Percentiles rank a stretch among this genome's conserved stretches.
Conservation (phyloP, 2,113 vertebrate genomes). For the Halichoeres trimaculatus region DNA sequence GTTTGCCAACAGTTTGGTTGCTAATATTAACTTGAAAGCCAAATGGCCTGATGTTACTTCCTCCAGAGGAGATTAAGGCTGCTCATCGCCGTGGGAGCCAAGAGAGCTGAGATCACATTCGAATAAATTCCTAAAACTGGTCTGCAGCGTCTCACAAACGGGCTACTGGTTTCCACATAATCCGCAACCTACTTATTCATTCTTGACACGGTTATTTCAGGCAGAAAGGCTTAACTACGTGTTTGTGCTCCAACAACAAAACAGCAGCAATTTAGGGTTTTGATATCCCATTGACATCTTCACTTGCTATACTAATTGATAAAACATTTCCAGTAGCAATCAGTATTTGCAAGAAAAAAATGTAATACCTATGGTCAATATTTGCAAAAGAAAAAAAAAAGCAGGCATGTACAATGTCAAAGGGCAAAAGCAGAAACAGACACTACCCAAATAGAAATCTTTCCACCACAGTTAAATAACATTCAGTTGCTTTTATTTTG, state of each 20-base stretch:
- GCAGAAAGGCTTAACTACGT: background rate
- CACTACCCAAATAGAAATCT: background rate
- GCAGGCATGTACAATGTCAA: background rate
- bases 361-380: background rate
- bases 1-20: slow-evolving; percentile 33
- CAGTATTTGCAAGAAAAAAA: background rate
- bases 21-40: slow-evolving; percentile 49
- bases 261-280: slow-evolving; percentile 3
- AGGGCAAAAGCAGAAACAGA: slow-evolving; percentile 9
- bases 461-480: background rate
- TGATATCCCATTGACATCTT: background rate
- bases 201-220: slow-evolving; percentile 3
- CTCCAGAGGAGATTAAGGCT: slow-evolving; percentile 48
- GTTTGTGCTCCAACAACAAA: slow-evolving; percentile 10
- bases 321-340: background rate
- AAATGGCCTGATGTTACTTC: slow-evolving; percentile 51
- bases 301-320: background rate
- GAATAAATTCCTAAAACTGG: slow-evolving; percentile 43
- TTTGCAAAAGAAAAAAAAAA: background rate
- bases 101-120: slow-evolving; percentile 29
- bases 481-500: background rate
- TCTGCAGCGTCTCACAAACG: slow-evolving; percentile 27
- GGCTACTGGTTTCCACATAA: slow-evolving; percentile 30
- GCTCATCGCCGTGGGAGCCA: slow-evolving; percentile 36
- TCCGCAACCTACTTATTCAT: slow-evolving; percentile 31